Conservation (phyloP, 1,140 invertebrate genomes). For the Drosophila saltans region DNA sequence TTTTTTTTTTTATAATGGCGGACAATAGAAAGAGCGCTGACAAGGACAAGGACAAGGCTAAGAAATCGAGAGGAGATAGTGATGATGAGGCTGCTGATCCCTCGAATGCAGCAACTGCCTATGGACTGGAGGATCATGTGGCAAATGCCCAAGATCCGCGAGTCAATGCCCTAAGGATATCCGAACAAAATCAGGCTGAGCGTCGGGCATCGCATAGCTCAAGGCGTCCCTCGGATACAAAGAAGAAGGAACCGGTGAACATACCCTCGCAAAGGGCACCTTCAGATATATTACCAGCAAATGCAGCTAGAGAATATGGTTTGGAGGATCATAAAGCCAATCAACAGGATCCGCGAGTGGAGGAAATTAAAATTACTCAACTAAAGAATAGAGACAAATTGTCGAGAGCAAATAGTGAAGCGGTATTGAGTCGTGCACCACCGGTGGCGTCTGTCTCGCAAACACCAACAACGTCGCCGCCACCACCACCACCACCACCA, state of each 20-base stretch:
- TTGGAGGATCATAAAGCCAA: constrained; percentile 27
- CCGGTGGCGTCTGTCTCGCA: not conserved
- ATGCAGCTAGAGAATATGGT: constrained; percentile 30
- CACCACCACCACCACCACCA: too few relatives aligned
- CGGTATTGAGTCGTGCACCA: not conserved
- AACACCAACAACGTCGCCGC: not conserved
- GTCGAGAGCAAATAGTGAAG: constrained; percentile 1
- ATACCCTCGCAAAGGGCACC: not conserved
- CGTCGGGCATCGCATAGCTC: constrained; percentile 20
- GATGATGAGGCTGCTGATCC: not conserved
- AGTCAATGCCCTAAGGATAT: constrained; percentile 28
- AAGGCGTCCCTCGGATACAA: not conserved
- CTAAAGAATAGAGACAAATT: not conserved
- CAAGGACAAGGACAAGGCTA: not conserved
- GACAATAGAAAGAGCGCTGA: constrained; percentile 10
- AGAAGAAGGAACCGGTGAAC: not conserved
- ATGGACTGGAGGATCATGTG: constrained; percentile 52
- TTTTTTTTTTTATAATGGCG: constrained; percentile 28
- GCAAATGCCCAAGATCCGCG: constrained; percentile 54
- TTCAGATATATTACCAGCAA: not conserved
- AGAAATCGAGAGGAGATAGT: not conserved
- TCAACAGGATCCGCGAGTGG: constrained; percentile 21
- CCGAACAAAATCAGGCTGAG: constrained; percentile 9
- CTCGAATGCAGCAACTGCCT: constrained; percentile 47
- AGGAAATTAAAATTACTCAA: not conserved